A percentile compares a stretch with the other conserved stretches of the same genome.
Conservation (phyloP, 2,113 vertebrate genomes). For the Sylvietta virens region DNA sequence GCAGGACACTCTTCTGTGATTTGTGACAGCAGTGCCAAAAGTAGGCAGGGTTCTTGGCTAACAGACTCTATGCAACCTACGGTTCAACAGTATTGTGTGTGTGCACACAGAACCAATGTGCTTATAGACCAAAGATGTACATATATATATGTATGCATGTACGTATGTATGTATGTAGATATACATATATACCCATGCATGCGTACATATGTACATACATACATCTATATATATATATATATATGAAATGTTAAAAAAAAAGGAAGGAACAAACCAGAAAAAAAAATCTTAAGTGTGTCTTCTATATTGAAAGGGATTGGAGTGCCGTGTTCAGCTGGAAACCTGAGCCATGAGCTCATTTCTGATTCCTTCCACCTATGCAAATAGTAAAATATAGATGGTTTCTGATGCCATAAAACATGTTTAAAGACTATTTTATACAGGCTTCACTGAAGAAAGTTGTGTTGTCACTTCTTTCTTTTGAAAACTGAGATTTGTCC, state of each 20-base stretch:
- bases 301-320: not conserved
- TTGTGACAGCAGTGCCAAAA: constrained; percentile 1
- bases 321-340: not conserved
- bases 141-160: not conserved
- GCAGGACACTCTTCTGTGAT: not conserved
- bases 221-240: not conserved
- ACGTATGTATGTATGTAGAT: not conserved
- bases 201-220: too few relatives aligned
- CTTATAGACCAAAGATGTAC: constrained; percentile 58
- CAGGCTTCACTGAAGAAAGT: not conserved
- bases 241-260: not conserved
- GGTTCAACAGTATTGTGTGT: constrained; percentile 22
- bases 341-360: not conserved
- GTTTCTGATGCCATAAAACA: not conserved
- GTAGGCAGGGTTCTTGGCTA: not conserved
- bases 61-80: constrained; percentile 12
- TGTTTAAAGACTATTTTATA: not conserved
- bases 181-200: not conserved
- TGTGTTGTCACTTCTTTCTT: constrained; percentile 2
- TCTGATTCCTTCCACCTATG: constrained; percentile 44
- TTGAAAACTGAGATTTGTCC: not conserved
- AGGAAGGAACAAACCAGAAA: not conserved
- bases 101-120: not conserved
- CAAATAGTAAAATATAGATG: constrained; percentile 16
- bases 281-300: not conserved